Percentiles rank a stretch among this genome's conserved stretches.
Conservation (phyloP, 2,113 vertebrate species). For the Callocephalon fimbriatum region DNA sequence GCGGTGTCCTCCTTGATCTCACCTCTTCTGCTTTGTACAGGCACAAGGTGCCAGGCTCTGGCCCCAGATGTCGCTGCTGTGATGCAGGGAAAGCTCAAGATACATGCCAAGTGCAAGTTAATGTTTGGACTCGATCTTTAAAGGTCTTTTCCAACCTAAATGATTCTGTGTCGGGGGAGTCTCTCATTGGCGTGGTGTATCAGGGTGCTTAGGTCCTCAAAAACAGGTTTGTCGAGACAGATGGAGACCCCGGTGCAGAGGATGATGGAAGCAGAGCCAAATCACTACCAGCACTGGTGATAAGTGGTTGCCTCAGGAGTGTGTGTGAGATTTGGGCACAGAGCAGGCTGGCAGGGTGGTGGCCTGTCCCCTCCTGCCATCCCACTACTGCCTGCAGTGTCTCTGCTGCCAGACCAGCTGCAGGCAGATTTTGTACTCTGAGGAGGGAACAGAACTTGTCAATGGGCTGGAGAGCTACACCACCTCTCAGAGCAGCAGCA, state of each 20-base stretch:
- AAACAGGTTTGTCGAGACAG: neutral
- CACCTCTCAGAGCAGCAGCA: too few species aligned
- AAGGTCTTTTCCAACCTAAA: neutral
- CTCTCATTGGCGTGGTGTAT: fast-evolving
- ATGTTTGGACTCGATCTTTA: neutral
- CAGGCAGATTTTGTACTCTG: neutral
- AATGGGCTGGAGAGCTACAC: neutral
- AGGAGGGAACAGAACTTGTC: neutral
- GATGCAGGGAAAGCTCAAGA: neutral
- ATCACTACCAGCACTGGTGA: neutral
- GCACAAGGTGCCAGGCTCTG: fast-evolving
- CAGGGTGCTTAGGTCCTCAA: neutral
- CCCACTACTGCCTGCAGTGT: neutral
- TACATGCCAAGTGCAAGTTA: neutral
- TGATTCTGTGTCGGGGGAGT: neutral
- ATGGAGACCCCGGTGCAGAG: neutral
- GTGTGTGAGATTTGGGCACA: neutral
- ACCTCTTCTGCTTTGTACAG: neutral
- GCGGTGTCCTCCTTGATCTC: neutral
- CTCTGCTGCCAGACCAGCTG: neutral
- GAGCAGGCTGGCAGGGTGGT: neutral
- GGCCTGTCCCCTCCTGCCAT: neutral
- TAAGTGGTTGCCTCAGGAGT: neutral
- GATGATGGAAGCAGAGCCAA: neutral
- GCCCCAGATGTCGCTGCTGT: neutral